Evolutionary conservation across 1,140 invertebrate species (phyloP).

Genomic region (Mercenaria mercenaria): DNA sequence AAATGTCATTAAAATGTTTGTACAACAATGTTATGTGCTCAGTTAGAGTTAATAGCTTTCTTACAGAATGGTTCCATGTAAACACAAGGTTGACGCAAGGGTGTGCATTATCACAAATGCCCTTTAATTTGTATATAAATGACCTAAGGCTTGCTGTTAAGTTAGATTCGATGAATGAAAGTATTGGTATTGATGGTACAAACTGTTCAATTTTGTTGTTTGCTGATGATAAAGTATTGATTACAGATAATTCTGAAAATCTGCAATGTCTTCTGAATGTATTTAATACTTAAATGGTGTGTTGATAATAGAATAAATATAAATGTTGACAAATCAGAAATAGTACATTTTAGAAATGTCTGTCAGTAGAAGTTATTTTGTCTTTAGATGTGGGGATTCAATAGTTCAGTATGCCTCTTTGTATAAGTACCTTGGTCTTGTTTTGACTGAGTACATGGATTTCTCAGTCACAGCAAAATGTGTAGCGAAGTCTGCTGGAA

Average conservation of each 20-base stretch:
- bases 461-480: background rate
- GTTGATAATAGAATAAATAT: too few species aligned
- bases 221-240: too few species aligned
- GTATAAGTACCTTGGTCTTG: constrained; percentile 54
- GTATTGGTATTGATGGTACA: too few species aligned
- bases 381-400: constrained; percentile 7
- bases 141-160: background rate
- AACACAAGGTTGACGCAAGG: background rate
- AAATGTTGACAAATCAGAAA: constrained; percentile 33
- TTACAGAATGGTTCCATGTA: too few species aligned
- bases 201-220: too few species aligned
- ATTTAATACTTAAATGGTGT: constrained; percentile 1
- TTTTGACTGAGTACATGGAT: constrained; percentile 28
- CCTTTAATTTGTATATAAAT: background rate
- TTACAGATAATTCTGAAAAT: background rate
- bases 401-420: background rate
- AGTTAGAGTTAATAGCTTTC: constrained; percentile 5
- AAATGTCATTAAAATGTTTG: background rate
- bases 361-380: background rate
- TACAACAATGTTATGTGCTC: constrained; percentile 4
- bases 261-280: background rate
- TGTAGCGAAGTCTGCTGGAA: background rate
- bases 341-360: constrained; percentile 44
- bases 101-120: background rate
- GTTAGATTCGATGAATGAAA: background rate